Evolutionary conservation across 1,140 invertebrate genomes (phyloP), one percentile per base, ranked within the genome.

Genomic region (Diuraphis noxia): DNA sequence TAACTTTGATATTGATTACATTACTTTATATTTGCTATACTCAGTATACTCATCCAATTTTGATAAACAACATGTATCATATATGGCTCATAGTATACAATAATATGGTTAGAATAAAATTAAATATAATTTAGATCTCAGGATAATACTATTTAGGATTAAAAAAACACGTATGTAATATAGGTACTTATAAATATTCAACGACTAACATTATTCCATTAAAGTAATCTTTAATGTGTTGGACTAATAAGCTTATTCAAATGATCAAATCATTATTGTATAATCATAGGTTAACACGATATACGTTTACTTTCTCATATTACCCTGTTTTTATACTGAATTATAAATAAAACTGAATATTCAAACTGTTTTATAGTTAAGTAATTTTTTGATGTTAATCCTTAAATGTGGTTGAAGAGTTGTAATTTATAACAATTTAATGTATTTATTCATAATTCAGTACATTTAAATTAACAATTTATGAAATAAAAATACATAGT

Each of bases 401-500:
- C 56, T n/a, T 72, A n/a, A 72, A 72, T 72, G 56, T 72, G 56
- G 56, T 72, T n/a, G 56, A 72, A 23, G 13, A 72, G 30, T 72
- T 72, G n/a, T 72, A 72, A 72, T 72, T 72, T 72, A 72, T 72
- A 72, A n/a, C n/a, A n/a, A 72, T n/a, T n/a, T 72, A 72, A 72
- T n/a, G n/a, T 72, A 72, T n/a, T 72, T n/a, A 72, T 72, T 34
- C 6, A 3, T 7, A 49, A n/a, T 63, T 0, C 30, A 13, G 30
- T n/a, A 63, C 34, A 72, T 34, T n/a, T n/a, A 17, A 72, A 72
- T n/a, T 72, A 72, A n/a, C 13, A 72, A n/a, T n/a, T 72, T n/a
- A 72, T 72, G 6, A 72, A 4, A n/a, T n/a, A 17, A 17, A 72
- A 5, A 10, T 72, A n/a, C n/a, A 2, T n/a, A 63, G n/a, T 63